These are phyloP conservation scores for Eulimnadia texana DNA, from an alignment of 1,140 invertebrate genomes.

Conservation along the genomic window DNA sequence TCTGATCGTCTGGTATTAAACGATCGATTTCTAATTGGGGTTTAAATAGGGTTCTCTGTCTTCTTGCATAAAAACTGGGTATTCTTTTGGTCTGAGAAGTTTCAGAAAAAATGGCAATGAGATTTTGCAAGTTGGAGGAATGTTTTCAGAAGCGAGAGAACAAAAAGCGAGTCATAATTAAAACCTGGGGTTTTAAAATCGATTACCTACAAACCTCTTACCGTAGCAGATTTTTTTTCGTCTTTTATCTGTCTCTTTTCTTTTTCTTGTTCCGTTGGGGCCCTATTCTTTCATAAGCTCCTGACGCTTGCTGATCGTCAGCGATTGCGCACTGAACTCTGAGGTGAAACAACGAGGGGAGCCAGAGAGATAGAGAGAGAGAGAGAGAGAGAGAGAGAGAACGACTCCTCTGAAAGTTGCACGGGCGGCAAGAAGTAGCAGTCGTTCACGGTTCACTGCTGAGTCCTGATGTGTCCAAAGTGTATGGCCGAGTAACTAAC, in stretches of 20 bases:
- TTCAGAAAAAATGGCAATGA: not conserved
- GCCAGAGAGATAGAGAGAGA: not conserved
- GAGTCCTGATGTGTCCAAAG: not conserved
- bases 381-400: not conserved
- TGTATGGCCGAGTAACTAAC: not conserved
- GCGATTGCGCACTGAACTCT: not conserved
- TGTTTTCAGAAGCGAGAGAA: not conserved
- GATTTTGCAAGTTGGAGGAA: not conserved
- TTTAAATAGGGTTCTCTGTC: too few species aligned
- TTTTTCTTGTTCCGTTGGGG: not conserved
- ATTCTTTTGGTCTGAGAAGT: too few species aligned
- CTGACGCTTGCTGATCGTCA: not conserved
- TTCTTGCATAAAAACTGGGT: too few species aligned
- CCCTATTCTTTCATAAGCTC: not conserved
- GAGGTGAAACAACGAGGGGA: too few species aligned
- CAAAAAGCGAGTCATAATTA: too few species aligned
- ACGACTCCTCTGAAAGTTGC: not conserved
- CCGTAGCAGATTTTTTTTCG: not conserved
- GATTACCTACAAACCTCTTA: not conserved
- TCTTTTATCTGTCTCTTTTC: not conserved
- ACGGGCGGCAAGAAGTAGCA: not conserved
- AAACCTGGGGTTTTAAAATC: too few species aligned
- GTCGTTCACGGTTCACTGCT: not conserved
- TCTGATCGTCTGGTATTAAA: too few species aligned
- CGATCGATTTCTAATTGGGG: not conserved